Conservation (phyloP, 2,888 invertebrate genomes). For the Argyra leucocephala region DNA sequence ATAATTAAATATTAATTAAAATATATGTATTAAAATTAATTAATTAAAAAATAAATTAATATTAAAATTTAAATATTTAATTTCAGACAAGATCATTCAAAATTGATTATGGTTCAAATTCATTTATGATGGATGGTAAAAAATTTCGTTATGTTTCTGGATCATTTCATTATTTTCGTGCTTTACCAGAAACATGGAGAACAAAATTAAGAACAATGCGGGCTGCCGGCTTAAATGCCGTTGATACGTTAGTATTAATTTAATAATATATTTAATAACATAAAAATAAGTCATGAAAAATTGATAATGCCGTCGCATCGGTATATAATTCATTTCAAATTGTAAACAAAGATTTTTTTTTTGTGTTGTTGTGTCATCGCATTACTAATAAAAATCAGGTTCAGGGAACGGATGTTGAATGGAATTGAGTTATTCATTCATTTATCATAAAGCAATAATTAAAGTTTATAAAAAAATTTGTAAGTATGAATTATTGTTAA, state of each 20-base stretch:
- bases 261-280: not conserved
- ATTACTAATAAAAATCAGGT: too few relatives aligned
- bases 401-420: too few relatives aligned
- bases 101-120: slow-evolving; percentile 50
- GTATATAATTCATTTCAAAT: too few relatives aligned
- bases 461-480: too few relatives aligned
- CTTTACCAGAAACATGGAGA: slow-evolving; percentile 68
- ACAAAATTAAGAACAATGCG: slow-evolving; percentile 64
- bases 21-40: too few relatives aligned
- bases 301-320: too few relatives aligned
- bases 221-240: slow-evolving; percentile 75
- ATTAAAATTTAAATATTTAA: not conserved
- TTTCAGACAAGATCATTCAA: slow-evolving; percentile 32
- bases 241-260: slow-evolving; percentile 60
- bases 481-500: too few relatives aligned
- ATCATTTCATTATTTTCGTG: slow-evolving; percentile 80
- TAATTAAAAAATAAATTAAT: too few relatives aligned
- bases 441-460: too few relatives aligned
- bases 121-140: slow-evolving; percentile 61
- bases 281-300: slow-evolving; percentile 8
- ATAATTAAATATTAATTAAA: not conserved
- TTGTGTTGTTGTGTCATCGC: too few relatives aligned
- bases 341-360: too few relatives aligned
- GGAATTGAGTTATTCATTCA: too few relatives aligned
- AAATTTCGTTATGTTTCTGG: slow-evolving; percentile 65